Evolutionary conservation across 2,888 invertebrate genomes (phyloP), one percentile per base, ranked within the genome.

Genomic region (Colletes collaris): DNA sequence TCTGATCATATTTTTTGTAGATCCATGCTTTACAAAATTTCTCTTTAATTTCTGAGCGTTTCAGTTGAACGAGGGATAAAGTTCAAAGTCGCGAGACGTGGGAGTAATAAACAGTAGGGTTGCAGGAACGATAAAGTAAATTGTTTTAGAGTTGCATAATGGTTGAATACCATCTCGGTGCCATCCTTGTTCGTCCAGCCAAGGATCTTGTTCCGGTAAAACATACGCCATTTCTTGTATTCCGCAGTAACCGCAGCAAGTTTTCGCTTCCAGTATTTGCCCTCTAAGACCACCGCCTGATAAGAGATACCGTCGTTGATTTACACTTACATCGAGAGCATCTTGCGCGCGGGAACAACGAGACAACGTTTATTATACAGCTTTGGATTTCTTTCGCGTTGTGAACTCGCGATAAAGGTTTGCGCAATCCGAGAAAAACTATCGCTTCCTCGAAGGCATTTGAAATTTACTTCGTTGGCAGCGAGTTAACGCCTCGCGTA

Each of bases 201-300:
- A 92, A 96, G 94, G 90, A 96, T 94, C 91, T 96, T 96, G 94
- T 97, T 97, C 92, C 96, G 95, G 94, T 97, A 96, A 94, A 96
- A 98, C 94, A 97, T 96, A 83, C 99, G 96, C 99, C 99, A 99
- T 96, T 98, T 98, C 95, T 99, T 98, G 95, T 99, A 99, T 94
- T 99, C 99, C 81, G 99, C 98, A 90, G 98, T 98, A 66, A 99
- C 98, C 58, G 99, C 99, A 88, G 98, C 97, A 86, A 98, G 95
- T 93, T 98, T 97, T 90, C 99, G 95, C 94, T 99, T 99, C 99
- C 99, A 99, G 94, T 99, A 99, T 95, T 99, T 99, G 75, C 99
- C 99, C 94, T 99, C 99, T 92, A 99, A 94, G 85, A 99, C 98
- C 81, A 98, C 97, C 89, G 99, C 98, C 99, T 99, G 93, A 82